Evolutionary conservation across 1,140 invertebrate genomes (phyloP), one percentile per base, ranked within the genome.

Genomic region (Planococcus citri): DNA sequence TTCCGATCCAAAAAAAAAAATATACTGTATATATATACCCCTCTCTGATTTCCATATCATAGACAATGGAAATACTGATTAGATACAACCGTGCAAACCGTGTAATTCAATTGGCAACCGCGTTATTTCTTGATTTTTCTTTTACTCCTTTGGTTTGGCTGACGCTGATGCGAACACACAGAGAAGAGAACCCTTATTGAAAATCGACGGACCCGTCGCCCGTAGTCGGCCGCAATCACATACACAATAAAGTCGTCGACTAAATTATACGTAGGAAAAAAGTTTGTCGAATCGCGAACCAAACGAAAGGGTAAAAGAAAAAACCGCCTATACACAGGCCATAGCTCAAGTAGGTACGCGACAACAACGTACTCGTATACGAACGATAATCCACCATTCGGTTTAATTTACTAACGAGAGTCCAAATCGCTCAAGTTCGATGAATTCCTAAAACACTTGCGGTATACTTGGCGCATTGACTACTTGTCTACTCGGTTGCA

Each of bases 1-100:
- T 64, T 24, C 24, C 60, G 24, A 64, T 64, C 24, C 60, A 27
- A 64, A 24, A 64, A 64, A 27, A 60, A n/a, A n/a, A n/a, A n/a
- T n/a, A n/a, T n/a, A n/a, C n/a, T n/a, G n/a, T n/a, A n/a, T n/a
- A n/a, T n/a, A n/a, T n/a, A n/a, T 25, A 64, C 9, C 12, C 20
- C 60, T 21, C 60, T 21, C 24, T 64, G 10, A 64, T 64, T 64
- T 64, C 60, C 60, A 64, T 64, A 64, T 64, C 60, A 64, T 64
- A 64, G 60, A 64, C 60, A 64, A 64, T 64, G 24, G 60, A 27
- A 64, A 64, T 51, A 64, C 60, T 64, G 60, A 64, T 64, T 64
- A 64, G 60, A 64, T 64, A 64, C 21, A 25, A 64, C 41, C 41
- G 41, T 33, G 41, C 41, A 9, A 51, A 51, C 29, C 41, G 25